A percentile compares a stretch with the other conserved stretches of the same genome.
Conservation (phyloP, 2,888 invertebrate species). For the Tachina lurida region DNA sequence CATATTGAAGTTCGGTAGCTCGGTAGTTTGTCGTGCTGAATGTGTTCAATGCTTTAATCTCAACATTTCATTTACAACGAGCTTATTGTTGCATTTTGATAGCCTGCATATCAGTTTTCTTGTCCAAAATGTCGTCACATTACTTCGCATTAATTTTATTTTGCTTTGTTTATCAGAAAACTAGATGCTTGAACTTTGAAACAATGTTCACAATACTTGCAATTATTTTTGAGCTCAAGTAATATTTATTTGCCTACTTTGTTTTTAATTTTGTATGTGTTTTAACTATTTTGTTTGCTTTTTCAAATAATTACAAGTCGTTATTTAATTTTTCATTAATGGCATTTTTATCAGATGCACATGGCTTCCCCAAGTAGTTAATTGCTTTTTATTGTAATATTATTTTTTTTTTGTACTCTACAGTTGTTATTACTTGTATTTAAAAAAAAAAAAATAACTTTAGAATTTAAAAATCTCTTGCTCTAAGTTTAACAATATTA, state of each 20-base stretch:
- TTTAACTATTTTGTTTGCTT: conserved; percentile 31
- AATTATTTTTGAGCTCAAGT: conserved; percentile 32
- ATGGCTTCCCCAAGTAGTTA: conserved; percentile 56
- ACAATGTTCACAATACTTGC: conserved; percentile 14
- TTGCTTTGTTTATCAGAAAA: neutral
- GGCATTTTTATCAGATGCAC: conserved; percentile 55
- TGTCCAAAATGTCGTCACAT: neutral
- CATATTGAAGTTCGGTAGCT: too few relatives aligned
- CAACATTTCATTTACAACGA: too few relatives aligned
- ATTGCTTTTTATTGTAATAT: conserved; percentile 57
- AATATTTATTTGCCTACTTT: conserved; percentile 12
- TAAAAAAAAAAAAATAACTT: neutral
- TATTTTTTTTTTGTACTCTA: neutral
- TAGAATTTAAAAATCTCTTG: neutral
- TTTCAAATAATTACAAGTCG: conserved; percentile 46
- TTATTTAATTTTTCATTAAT: conserved; percentile 50
- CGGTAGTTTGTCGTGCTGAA: too few relatives aligned
- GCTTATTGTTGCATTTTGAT: neutral
- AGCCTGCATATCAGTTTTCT: conserved; percentile 3
- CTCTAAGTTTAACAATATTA: neutral
- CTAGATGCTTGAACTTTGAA: conserved; percentile 24
- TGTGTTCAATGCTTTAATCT: too few relatives aligned
- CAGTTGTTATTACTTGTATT: neutral
- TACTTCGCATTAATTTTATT: conserved; percentile 1
- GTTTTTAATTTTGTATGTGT: conserved; percentile 1